These are phyloP conservation scores for Gymnoscelis rufifasciata DNA, from an alignment of 2,888 invertebrate genomes.

Conservation along the genomic window DNA sequence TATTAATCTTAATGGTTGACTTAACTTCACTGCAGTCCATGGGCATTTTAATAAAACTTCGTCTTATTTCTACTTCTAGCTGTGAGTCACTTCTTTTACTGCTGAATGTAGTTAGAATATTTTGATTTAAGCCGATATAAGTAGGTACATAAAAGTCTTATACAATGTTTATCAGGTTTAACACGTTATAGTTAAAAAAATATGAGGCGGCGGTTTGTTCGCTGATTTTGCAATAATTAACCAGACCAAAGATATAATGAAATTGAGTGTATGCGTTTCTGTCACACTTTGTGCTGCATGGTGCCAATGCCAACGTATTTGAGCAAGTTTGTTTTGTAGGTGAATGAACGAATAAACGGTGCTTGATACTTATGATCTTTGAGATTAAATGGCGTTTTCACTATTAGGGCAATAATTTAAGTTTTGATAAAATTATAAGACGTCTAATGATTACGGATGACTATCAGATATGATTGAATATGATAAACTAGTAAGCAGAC, in stretches of 20 bases:
- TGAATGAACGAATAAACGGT: slow-evolving; percentile 39
- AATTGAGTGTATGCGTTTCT: slow-evolving; percentile 48
- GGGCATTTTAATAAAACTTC: no score
- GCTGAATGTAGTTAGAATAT: slow-evolving; percentile 29
- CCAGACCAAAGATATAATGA: slow-evolving; percentile 65
- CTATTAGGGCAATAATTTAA: slow-evolving; percentile 6
- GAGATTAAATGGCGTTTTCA: slow-evolving; percentile 34
- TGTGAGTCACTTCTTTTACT: not conserved
- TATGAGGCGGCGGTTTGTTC: slow-evolving; percentile 30
- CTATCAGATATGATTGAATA: not conserved
- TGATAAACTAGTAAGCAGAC: not conserved
- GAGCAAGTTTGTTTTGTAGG: slow-evolving; percentile 35
- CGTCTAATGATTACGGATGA: not conserved
- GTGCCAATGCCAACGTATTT: slow-evolving; percentile 59
- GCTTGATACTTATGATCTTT: slow-evolving; percentile 38
- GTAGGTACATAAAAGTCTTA: slow-evolving; percentile 17
- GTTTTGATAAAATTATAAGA: not conserved
- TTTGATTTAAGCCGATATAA: slow-evolving; percentile 29
- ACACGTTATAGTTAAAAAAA: slow-evolving; percentile 27
- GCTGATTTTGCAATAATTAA: slow-evolving; percentile 53
- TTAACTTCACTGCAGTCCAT: no score
- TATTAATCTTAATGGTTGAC: no score
- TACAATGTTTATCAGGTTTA: slow-evolving; percentile 14
- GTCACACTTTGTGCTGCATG: slow-evolving; percentile 47
- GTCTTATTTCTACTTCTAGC: no score